Base-by-base conservation (phyloP, 2,797 vertebrate genomes). In the Phalloptychus januarius region DNA sequence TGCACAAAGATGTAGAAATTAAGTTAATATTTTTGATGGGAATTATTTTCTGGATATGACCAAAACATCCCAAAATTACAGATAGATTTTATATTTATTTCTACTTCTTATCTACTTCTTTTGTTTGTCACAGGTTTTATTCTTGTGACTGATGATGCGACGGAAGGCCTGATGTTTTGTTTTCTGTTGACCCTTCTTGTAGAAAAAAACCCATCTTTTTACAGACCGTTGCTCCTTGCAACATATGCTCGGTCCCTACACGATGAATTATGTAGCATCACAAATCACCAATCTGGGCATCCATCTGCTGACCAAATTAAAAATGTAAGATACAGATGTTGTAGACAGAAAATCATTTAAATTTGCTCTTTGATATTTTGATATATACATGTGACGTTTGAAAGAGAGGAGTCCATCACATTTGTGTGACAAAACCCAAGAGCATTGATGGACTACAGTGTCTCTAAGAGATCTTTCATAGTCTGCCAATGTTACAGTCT, bases 321-420 rank as follows among this genome's bases (percentile, higher is more conserved):
- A 93, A 75, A 91, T 95, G 94, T 78, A 95, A 88, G 83, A 86
- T 92, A 87, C 92, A 93, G 90, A 93, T 93, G 91, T 90, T 91
- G 86, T 76, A 76, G 83, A 87, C 77, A 72, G 85, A 87, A 85
- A 83, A 85, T 92, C 72, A 72, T 89, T 82, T 74, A 61, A 83
- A 87, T 84, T 79, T 74, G 36, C 77, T 79, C 74, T 85, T 84
- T 87, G 75, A 81, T 88, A 65, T 40, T 84, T 84, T 85, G 71
- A 81, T 87, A 54, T 40, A 50, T 46, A 54, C 75, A 74, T 63
- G 71, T 58, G 46, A 36, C 58, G 7, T 79, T 54, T 79, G n/a
- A 76, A 82, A 71, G 71, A 40, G 70, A 76, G 58, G 71, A 80
- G 75, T 87, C 75, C 13, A 20, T 87, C 77, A 83, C 61, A 4